phyloP scores from a whole-genome alignment of 30 jellyfish, hydroid and myxozoan genomes.

The Rhopilema esculentum region DNA sequence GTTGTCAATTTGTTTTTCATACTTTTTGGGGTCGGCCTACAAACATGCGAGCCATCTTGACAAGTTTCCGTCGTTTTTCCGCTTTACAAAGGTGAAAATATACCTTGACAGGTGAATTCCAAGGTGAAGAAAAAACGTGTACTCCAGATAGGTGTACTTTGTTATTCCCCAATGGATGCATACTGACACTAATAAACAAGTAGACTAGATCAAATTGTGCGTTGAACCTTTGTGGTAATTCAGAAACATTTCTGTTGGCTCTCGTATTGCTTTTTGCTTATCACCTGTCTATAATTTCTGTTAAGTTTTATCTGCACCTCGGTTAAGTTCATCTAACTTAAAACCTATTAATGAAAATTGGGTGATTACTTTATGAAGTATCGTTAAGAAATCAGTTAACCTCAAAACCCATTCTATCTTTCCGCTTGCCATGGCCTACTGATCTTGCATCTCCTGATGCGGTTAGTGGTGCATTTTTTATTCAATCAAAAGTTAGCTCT shows the following conservation, averaged over 20 bases:
- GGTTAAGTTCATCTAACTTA: neutral
- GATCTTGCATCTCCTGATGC: neutral
- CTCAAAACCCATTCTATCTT: neutral
- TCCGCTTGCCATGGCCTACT: neutral
- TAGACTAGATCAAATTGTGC: neutral
- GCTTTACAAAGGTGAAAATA: too few species aligned
- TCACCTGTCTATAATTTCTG: neutral
- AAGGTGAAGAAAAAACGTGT: neutral
- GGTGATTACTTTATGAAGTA: neutral
- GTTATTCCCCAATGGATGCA: neutral
- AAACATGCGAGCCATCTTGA: too few species aligned
- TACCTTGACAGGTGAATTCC: neutral
- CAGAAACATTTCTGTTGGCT: neutral
- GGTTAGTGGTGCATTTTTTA: neutral
- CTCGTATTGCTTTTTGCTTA: neutral
- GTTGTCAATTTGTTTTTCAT: too few species aligned
- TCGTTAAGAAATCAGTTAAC: neutral
- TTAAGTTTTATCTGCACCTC: neutral
- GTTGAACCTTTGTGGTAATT: neutral
- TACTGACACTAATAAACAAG: neutral
- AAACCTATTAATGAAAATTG: neutral
- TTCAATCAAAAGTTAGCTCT: neutral
- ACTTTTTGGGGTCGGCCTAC: too few species aligned
- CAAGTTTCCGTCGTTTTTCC: too few species aligned
- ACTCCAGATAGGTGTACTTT: neutral